Evolutionary conservation across 2,113 vertebrate genomes (phyloP), one percentile per base, ranked within the genome.

Genomic region (Chloebia gouldiae): DNA sequence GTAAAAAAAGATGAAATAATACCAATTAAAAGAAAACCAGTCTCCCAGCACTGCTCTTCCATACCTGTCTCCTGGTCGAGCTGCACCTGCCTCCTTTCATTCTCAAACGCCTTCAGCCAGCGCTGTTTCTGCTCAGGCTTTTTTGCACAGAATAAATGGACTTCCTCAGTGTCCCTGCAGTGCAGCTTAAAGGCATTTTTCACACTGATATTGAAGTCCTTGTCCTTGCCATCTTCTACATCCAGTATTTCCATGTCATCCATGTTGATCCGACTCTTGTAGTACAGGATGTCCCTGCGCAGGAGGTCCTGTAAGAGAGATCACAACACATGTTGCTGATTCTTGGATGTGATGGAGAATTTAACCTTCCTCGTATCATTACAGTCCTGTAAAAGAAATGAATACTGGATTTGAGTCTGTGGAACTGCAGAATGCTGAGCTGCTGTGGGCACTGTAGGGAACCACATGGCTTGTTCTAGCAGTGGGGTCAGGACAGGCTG

Each of bases 101-200:
- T 99, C 53, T 98, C 92, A 39, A 99, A 99, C 1, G 99, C 99
- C 75, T 98, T 97, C 47, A 99, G 97, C 99, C 99, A 99, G 79
- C 98, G 99, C 81, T 99, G 98, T 54, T 99, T 99, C 96, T 99
- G 99, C 95, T 99, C 99, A 0, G 98, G 98, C 90, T 99, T 99
- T 95, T 99, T 99, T 96, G 99, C 98, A 50, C 98, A 99, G 82
- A 99, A 98, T n/a, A 99, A 97, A 76, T 98, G 98, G 40, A 98
- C 93, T 86, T 99, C 98, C 4, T 98, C 98, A 0, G 97, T 96
- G 35, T 89, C 59, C 19, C 75, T 77, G 9, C 98, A 98, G 31
- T 95, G 94, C 69, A 99, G 91, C 87, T 98, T 99, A 94, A 99
- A 98, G 37, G 98, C 98, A 5, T 99, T 99, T 98, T 99, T 99